Evolutionary conservation across 2,888 invertebrate species (phyloP).

Genomic region (Hedychridium roseum): DNA sequence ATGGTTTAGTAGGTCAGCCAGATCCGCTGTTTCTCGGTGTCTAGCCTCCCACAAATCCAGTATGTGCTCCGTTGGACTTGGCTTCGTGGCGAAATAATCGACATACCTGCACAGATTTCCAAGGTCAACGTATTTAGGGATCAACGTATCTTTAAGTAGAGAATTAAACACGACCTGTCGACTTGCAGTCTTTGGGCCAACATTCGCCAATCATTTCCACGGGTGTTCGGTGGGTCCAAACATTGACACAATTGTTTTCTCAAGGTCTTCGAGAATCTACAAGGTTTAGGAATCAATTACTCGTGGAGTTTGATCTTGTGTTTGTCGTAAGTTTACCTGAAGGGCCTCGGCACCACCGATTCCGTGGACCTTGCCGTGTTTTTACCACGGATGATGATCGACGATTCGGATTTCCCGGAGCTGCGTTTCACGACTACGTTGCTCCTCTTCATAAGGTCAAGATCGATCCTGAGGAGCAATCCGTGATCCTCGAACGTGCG

Average conservation of each 20-base stretch:
- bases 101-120: constrained; percentile 70
- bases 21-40: constrained; percentile 79
- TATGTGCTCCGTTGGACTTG: constrained; percentile 93
- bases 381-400: constrained; percentile 41
- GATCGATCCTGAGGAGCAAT: constrained; percentile 45
- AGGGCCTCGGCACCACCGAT: constrained; percentile 45
- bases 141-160: too few species aligned
- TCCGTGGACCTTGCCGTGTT: constrained; percentile 42
- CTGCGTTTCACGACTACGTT: constrained; percentile 27
- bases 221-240: constrained; percentile 84
- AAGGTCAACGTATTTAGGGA: too few species aligned
- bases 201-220: constrained; percentile 93
- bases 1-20: constrained; percentile 82
- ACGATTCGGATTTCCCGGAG: constrained; percentile 30
- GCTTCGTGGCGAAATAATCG: constrained; percentile 93
- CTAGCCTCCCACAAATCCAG: constrained; percentile 93
- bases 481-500: constrained; percentile 47
- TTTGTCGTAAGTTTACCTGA: constrained; percentile 32
- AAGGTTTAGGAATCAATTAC: neutral
- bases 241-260: constrained; percentile 79
- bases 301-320: neutral
- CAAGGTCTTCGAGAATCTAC: constrained; percentile 62
- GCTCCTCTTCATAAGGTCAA: constrained; percentile 44
- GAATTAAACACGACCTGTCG: too few species aligned
- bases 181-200: constrained; percentile 87